Evolutionary conservation across 2,797 vertebrate genomes (phyloP).

Genomic region (Sebastes dallii): DNA sequence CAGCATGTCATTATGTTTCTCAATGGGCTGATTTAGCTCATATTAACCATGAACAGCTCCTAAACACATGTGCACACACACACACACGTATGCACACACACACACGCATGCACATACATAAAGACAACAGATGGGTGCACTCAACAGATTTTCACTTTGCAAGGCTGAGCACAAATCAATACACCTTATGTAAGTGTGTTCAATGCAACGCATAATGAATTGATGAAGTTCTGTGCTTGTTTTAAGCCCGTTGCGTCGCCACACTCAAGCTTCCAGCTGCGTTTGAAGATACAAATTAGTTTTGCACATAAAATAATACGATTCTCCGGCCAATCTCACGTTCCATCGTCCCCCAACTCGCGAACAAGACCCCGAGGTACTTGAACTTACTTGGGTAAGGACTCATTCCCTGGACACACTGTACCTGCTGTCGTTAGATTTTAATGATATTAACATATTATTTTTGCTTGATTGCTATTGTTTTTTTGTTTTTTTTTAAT

Average conservation of each 20-base stretch:
- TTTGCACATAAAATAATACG: neutral
- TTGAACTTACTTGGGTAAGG: no score
- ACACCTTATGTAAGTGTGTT: constrained; percentile 44
- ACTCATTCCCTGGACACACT: no score
- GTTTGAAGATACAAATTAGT: neutral
- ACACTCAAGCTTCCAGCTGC: neutral
- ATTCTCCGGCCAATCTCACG: no score
- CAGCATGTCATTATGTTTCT: constrained; percentile 75
- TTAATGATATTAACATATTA: neutral
- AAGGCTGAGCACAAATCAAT: constrained; percentile 47
- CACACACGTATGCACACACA: neutral
- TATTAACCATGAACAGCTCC: constrained; percentile 66
- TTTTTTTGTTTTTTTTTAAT: neutral
- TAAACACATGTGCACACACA: constrained; percentile 28
- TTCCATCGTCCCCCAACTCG: no score
- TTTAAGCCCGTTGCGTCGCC: neutral
- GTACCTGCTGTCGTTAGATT: neutral
- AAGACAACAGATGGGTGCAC: constrained; percentile 27
- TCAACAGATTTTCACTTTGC: constrained; percentile 10
- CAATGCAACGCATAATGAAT: constrained; percentile 15
- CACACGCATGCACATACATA: constrained; percentile 2
- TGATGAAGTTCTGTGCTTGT: neutral
- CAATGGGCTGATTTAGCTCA: constrained; percentile 78
- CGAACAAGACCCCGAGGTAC: no score
- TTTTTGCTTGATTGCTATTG: neutral